These are phyloP conservation scores for Uropetala carovei DNA, from an alignment of 2,888 invertebrate genomes.

Conservation along the genomic window DNA sequence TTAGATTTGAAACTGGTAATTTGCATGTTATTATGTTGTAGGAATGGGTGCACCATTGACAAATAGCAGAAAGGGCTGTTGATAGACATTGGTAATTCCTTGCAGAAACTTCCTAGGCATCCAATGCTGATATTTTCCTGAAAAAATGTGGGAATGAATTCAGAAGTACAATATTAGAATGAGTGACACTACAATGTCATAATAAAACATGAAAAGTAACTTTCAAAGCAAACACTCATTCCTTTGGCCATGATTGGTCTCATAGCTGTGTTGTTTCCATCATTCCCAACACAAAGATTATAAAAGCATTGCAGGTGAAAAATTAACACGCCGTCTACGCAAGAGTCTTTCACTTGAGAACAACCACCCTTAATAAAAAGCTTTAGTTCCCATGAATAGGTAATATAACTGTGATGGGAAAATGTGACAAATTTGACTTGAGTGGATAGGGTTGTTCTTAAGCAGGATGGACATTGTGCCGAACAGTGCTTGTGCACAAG, in stretches of 20 bases:
- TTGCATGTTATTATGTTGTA: not conserved
- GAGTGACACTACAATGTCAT: slow-evolving; percentile 40
- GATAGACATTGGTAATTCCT: slow-evolving; percentile 33
- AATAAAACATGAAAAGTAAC: slow-evolving; percentile 2
- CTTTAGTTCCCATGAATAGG: slow-evolving; percentile 47
- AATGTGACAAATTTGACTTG: slow-evolving; percentile 38
- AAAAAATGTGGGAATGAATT: slow-evolving; percentile 1
- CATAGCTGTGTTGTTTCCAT: slow-evolving; percentile 59
- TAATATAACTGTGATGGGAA: slow-evolving; percentile 46
- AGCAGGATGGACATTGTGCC: slow-evolving; percentile 60
- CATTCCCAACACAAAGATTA: slow-evolving; percentile 58
- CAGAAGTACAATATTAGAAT: not conserved
- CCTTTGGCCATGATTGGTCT: slow-evolving; percentile 51
- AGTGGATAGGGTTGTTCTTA: slow-evolving; percentile 57
- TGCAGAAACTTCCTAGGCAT: slow-evolving; percentile 37
- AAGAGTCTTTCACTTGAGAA: slow-evolving; percentile 63
- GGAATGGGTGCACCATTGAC: not conserved
- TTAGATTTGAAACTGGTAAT: not conserved
- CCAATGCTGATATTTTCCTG: slow-evolving; percentile 36
- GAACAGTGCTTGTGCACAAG: slow-evolving; percentile 26
- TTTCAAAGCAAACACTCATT: slow-evolving; percentile 26
- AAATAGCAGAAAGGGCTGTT: not conserved
- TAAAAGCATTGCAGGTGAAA: slow-evolving; percentile 57
- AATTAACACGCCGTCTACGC: slow-evolving; percentile 61
- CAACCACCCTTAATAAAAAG: slow-evolving; percentile 54